Conservation (phyloP, 2,113 vertebrate genomes). For the Platanista minor region DNA sequence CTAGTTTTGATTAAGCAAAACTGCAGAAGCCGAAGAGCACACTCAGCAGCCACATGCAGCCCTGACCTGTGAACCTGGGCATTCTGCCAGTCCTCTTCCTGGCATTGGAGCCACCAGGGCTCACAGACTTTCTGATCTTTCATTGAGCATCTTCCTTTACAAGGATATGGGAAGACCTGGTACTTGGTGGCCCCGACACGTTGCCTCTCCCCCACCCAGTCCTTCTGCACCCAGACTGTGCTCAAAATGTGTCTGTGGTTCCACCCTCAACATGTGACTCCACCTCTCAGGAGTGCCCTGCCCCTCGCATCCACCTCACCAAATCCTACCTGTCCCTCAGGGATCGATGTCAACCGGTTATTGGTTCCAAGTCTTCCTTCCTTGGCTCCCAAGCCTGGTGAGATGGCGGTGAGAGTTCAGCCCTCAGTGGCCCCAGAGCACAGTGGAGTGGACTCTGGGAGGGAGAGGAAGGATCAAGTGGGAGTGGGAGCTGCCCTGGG, state of each 20-base stretch:
- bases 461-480: too few species aligned
- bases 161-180: fast-evolving
- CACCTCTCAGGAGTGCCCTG: background rate
- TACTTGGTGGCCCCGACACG: fast-evolving
- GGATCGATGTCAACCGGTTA: background rate
- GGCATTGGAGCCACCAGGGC: fast-evolving
- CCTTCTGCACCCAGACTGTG: too few species aligned
- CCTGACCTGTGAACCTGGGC: fast-evolving
- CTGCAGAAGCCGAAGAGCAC: fast-evolving
- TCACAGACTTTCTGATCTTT: background rate
- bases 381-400: background rate
- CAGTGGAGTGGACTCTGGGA: too few species aligned
- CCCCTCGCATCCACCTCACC: fast-evolving
- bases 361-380: background rate
- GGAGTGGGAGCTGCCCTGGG: background rate
- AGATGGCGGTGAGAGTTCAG: background rate
- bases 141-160: background rate
- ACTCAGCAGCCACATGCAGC: fast-evolving
- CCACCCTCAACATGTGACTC: fast-evolving
- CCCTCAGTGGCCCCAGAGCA: background rate
- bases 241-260: too few species aligned
- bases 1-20: too few species aligned
- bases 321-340: fast-evolving
- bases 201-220: background rate
- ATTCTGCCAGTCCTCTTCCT: fast-evolving